phyloP scores from a whole-genome alignment of 1,140 invertebrate species.

The Gerris buenoi region DNA sequence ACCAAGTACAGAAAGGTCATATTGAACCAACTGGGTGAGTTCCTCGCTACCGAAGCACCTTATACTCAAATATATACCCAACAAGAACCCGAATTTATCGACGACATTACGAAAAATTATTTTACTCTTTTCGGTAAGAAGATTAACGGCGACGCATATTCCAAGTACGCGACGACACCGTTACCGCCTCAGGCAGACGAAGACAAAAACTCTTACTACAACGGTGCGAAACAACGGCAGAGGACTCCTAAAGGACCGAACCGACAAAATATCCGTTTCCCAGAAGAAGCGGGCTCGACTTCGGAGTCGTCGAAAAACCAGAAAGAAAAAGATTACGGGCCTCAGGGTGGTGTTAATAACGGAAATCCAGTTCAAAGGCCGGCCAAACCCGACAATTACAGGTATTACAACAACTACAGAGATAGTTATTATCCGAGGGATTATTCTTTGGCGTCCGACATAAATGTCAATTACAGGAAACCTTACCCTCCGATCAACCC shows the following conservation, averaged over 20 bases:
- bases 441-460: slow-evolving; percentile 30
- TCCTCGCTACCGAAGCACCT: slow-evolving; percentile 33
- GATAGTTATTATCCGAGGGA: neutral
- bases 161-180: slow-evolving; percentile 33
- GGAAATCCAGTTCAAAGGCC: neutral
- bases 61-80: slow-evolving; percentile 51
- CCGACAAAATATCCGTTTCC: slow-evolving; percentile 25
- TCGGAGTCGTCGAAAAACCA: neutral
- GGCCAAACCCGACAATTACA: neutral
- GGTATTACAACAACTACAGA: neutral
- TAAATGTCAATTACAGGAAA: slow-evolving; percentile 36
- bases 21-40: neutral
- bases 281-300: neutral
- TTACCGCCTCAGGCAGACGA: slow-evolving; percentile 35
- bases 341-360: neutral
- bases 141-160: slow-evolving; percentile 29
- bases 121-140: slow-evolving; percentile 61
- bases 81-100: slow-evolving; percentile 49
- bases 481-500: slow-evolving; percentile 36
- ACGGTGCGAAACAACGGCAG: neutral
- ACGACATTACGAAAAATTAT: slow-evolving; percentile 59
- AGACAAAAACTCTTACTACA: slow-evolving; percentile 23
- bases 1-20: neutral
- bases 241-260: slow-evolving; percentile 28
- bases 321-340: neutral